phyloP scores from a whole-genome alignment of 2,113 vertebrate genomes.

The Leptodactylus fuscus region DNA sequence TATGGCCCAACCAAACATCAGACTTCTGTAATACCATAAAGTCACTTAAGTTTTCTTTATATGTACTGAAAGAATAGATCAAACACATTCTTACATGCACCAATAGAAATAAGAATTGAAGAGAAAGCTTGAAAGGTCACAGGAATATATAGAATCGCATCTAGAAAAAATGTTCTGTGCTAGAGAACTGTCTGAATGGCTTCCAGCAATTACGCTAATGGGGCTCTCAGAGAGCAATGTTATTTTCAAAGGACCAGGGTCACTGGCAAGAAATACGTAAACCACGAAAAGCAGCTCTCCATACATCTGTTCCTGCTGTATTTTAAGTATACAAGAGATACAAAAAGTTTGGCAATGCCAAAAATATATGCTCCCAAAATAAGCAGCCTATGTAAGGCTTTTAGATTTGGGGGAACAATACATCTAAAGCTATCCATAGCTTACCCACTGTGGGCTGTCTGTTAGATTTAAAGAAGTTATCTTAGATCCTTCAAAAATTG shows the following conservation, averaged over 20 bases:
- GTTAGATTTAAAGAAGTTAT: not conserved
- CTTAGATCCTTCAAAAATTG: too few species aligned
- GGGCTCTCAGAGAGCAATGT: not conserved
- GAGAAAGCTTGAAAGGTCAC: slow-evolving; percentile 7
- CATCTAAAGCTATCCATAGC: not conserved
- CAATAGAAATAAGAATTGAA: not conserved
- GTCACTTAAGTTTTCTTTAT: not conserved
- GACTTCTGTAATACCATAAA: too few species aligned
- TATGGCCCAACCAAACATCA: too few species aligned
- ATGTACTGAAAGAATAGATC: not conserved
- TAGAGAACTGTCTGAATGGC: not conserved
- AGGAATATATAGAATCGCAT: slow-evolving; percentile 19
- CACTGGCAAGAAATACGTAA: too few species aligned
- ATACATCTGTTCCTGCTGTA: not conserved
- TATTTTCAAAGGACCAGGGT: not conserved
- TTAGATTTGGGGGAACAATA: not conserved
- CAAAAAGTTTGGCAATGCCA: not conserved
- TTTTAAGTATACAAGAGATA: not conserved
- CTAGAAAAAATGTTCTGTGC: not conserved
- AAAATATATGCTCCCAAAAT: not conserved
- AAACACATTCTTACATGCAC: not conserved
- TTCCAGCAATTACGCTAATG: slow-evolving; percentile 19
- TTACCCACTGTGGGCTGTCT: not conserved
- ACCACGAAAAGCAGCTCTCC: not conserved
- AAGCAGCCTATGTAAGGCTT: not conserved